Base-by-base conservation (phyloP, 2,888 invertebrate genomes). In the Antitype chi region DNA sequence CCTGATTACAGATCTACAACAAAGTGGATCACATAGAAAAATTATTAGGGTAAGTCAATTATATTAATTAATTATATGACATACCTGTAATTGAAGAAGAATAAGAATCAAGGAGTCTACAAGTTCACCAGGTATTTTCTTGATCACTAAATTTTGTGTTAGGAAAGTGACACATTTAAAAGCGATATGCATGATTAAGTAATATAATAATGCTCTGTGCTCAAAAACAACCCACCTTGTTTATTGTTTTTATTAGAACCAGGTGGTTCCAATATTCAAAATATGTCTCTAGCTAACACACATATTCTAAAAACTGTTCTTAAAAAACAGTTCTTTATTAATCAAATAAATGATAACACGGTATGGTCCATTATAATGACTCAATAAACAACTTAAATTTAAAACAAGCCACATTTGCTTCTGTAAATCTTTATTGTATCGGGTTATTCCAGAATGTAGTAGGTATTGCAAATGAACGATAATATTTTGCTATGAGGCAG, bases 11-110 rank as follows among this genome's bases (percentile, higher is more conserved):
- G 91, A 91, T 71, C 82, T 81, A 67, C 88, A 93, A 80, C 88
- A 93, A 79, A 87, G 89, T 85, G 86, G 92, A 70, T 92, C 94
- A 76, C 95, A 95, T 87, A 95, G 93, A 57, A 95, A 95, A 91
- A 91, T 95, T 81, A 90, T 95, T 84, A 93, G 95, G 91, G 95
- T 95, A 88, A 93, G 93, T 68, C n/a, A 47, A 47, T 47, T 13
- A 11, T 11, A 47, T 11, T 60, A n/a, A n/a, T n/a, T 4, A 67
- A 28, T 32, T 28, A 28, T 55, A 32, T 23, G 53, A 67, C 23
- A 5, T 13, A 47, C 11, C n/a, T 17, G 23, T 67, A 5, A 53
- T 43, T 8, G 43, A 53, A 28, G 17, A 72, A 28, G 11, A 55
- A 23, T 25, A 28, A 57, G 2, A 7, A 28, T 57, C 6, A 17